Percentiles rank a stretch among this genome's conserved stretches.
phyloP scores from a whole-genome alignment of 2,113 vertebrate genomes.

The Amphilophus citrinellus region DNA sequence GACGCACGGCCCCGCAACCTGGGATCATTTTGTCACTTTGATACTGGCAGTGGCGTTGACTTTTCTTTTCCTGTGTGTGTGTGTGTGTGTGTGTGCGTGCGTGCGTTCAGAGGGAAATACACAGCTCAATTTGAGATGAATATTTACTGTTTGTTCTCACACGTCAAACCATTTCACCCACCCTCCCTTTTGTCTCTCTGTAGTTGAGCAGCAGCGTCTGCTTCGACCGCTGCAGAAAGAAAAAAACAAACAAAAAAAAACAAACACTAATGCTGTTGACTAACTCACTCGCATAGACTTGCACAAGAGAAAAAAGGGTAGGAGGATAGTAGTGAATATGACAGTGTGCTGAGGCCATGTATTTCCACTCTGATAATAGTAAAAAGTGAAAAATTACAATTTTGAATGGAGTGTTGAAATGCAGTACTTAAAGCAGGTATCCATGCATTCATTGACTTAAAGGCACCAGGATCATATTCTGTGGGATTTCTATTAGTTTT shows the following conservation, averaged over 20 bases:
- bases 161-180: slow-evolving; percentile 42
- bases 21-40: slow-evolving; percentile 67
- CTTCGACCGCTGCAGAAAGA: slow-evolving; percentile 90
- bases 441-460: slow-evolving; percentile 89
- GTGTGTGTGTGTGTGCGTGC: neutral
- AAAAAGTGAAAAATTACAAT: slow-evolving; percentile 61
- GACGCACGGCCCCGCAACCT: slow-evolving; percentile 52
- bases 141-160: slow-evolving; percentile 61
- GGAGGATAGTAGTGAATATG: slow-evolving; percentile 85
- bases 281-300: slow-evolving; percentile 96
- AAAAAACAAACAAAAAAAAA: slow-evolving; percentile 87
- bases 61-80: slow-evolving; percentile 47
- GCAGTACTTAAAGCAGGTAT: slow-evolving; percentile 91
- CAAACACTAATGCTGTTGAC: slow-evolving; percentile 93
- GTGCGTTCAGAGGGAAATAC: slow-evolving; percentile 61
- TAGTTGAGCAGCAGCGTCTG: slow-evolving; percentile 71
- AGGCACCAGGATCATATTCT: slow-evolving; percentile 87
- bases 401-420: slow-evolving; percentile 89
- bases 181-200: slow-evolving; percentile 68
- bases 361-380: slow-evolving; percentile 87
- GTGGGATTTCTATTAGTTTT: slow-evolving; percentile 96
- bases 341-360: slow-evolving; percentile 86
- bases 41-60: slow-evolving; percentile 38
- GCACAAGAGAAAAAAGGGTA: slow-evolving; percentile 88
- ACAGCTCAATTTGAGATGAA: slow-evolving; percentile 57